phyloP scores from a whole-genome alignment of 1,140 invertebrate genomes.

The Lepeophtheirus salmonis region DNA sequence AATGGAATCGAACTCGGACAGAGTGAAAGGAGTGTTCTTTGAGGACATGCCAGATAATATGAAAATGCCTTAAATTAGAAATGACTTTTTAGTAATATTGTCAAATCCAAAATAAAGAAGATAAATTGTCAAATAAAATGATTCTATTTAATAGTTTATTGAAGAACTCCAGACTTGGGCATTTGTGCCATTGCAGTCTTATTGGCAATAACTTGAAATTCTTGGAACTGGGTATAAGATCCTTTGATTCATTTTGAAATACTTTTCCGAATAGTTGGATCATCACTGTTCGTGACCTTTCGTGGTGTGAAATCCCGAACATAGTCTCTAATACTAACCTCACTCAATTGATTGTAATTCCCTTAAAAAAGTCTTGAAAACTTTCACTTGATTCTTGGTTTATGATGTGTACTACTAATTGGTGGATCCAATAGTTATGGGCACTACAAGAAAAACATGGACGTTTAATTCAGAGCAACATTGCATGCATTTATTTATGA shows the following conservation, averaged over 20 bases:
- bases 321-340: slow-evolving; percentile 79
- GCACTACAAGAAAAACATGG: too few species aligned
- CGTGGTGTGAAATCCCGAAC: slow-evolving; percentile 75
- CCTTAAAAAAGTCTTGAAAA: slow-evolving; percentile 79
- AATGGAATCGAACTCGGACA: slow-evolving; percentile 1
- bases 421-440: too few species aligned
- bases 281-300: slow-evolving; percentile 36
- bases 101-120: too few species aligned
- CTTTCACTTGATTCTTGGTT: slow-evolving; percentile 24
- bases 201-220: slow-evolving; percentile 75
- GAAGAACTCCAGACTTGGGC: slow-evolving; percentile 37
- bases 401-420: too few species aligned
- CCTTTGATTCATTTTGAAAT: slow-evolving; percentile 76
- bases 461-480: too few species aligned
- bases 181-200: slow-evolving; percentile 61
- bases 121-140: too few species aligned
- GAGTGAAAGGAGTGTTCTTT: background rate
- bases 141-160: background rate
- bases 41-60: too few species aligned
- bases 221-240: slow-evolving; percentile 67
- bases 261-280: slow-evolving; percentile 89
- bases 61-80: background rate
- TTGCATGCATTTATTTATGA: too few species aligned
- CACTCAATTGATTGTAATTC: slow-evolving; percentile 81
- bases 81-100: too few species aligned